Evolutionary conservation across 2,888 invertebrate species (phyloP), one percentile per base, ranked within the genome.

Genomic region (Ormyrus thymus): DNA sequence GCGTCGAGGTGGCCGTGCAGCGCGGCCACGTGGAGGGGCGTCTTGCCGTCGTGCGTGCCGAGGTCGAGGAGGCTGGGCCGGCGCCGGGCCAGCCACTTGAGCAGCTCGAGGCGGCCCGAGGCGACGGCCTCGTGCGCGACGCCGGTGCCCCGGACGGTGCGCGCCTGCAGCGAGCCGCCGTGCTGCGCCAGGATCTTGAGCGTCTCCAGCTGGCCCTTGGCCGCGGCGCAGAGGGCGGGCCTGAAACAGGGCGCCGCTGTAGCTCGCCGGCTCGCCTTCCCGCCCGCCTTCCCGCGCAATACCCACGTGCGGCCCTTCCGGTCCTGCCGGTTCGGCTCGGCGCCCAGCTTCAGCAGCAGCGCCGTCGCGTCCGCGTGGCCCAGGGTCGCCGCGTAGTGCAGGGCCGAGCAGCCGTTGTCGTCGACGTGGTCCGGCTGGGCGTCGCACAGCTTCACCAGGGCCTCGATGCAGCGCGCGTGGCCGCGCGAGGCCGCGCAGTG

Each of bases 401-500:
- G 91, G 0, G 99, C 96, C 0, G 98, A 97, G 88, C 98, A 98
- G 0, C 98, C 98, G 88, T 98, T 98, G 66, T 95, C 95, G 90
- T 99, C 98, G 13, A 89, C 88, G 11, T 96, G 93, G 90, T 98
- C 97, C 0, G 97, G 95, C 45, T 95, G 94, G 1, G 97, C 96
- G 0, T 97, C 97, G 87, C 97, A 97, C 7, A 97, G 91, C 10
- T 96, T 95, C 0, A 98, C 93, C 76, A 99, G 90, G 0, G 96
- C 95, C 86, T 98, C 97, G 71, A 98, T 92, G 85, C 97, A 97
- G 86, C 97, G 96, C 0, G 95, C 95, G 89, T 98, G 98, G 0
- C 99, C 99, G 75, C 98, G 93, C 1, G 98, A 98, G 0, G 99
- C 98, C 0, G 98, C 98, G 90, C 99, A 99, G 88, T 99, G 99